phyloP scores from a whole-genome alignment of 2,113 vertebrate genomes.

The Holacanthus passer region DNA sequence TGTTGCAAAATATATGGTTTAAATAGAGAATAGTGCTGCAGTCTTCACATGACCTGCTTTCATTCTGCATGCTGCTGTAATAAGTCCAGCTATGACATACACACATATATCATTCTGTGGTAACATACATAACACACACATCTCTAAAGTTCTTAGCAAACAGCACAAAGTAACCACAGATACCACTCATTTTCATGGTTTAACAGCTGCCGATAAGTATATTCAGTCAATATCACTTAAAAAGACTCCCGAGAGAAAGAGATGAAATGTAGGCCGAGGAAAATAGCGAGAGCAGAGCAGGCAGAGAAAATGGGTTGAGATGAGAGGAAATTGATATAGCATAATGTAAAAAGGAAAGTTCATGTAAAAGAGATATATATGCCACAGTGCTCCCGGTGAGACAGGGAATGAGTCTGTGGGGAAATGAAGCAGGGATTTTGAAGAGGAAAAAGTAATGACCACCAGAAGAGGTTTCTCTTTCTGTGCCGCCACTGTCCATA shows the following conservation, averaged over 20 bases:
- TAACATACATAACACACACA: slow-evolving; percentile 14
- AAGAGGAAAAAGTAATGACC: slow-evolving; percentile 48
- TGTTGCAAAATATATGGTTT: slow-evolving; percentile 17
- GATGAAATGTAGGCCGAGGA: slow-evolving; percentile 62
- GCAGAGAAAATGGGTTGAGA: slow-evolving; percentile 66
- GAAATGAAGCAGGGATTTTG: slow-evolving; percentile 51
- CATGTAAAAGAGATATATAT: slow-evolving; percentile 64
- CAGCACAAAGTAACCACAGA: slow-evolving; percentile 30
- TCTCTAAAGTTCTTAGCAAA: slow-evolving; percentile 7
- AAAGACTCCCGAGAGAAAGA: slow-evolving; percentile 64
- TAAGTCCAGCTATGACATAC: slow-evolving; percentile 24
- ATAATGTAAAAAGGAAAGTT: slow-evolving; percentile 68
- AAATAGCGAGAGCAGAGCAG: slow-evolving; percentile 48
- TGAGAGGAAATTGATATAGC: slow-evolving; percentile 74
- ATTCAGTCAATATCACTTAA: slow-evolving; percentile 73
- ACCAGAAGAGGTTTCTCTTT: slow-evolving; percentile 41
- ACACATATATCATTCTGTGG: slow-evolving; percentile 24
- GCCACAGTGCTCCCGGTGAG: slow-evolving; percentile 23
- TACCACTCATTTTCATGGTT: slow-evolving; percentile 52
- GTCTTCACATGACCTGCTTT: slow-evolving; percentile 47
- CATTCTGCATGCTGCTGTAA: slow-evolving; percentile 16
- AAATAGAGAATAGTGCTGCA: slow-evolving; percentile 29
- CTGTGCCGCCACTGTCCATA: slow-evolving; percentile 28
- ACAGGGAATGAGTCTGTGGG: slow-evolving; percentile 29
- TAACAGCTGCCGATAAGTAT: slow-evolving; percentile 56